A percentile compares a stretch with the other conserved stretches of the same genome.
Evolutionary conservation across 2,888 invertebrate species (phyloP).

Genomic region (Tetanocera ferruginea): DNA sequence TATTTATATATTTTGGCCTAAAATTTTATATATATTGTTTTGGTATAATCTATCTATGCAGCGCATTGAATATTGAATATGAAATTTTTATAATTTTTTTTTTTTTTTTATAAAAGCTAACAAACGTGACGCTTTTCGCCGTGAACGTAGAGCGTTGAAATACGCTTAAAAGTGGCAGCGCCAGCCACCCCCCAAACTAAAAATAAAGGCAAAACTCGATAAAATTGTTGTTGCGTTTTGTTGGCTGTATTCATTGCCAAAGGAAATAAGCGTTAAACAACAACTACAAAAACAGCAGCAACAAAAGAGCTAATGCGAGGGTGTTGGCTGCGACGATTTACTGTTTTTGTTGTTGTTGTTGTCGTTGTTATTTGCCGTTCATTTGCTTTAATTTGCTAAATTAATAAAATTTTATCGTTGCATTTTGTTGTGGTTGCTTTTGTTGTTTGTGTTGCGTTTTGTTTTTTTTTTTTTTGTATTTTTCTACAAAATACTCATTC

Average conservation of each 20-base stretch:
- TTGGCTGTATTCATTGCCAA: conserved; percentile 4
- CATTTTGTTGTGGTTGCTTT: neutral
- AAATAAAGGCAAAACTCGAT: neutral
- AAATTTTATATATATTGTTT: no score
- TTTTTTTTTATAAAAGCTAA: no score
- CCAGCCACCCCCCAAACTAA: neutral
- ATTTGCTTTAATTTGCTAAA: neutral
- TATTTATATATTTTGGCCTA: neutral
- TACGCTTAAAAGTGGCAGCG: no score
- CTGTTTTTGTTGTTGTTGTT: neutral
- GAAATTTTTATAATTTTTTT: no score
- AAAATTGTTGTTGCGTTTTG: neutral
- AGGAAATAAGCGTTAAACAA: neutral
- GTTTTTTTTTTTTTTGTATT: neutral
- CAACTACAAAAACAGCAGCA: neutral
- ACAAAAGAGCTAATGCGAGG: neutral
- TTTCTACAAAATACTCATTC: neutral
- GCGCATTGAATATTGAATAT: no score
- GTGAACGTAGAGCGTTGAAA: no score
- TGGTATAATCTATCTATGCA: no score
- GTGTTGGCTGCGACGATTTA: neutral
- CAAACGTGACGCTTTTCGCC: no score
- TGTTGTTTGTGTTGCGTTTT: neutral
- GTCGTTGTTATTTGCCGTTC: neutral
- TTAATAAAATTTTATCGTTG: conserved; percentile 1